A percentile compares a stretch with the other conserved stretches of the same genome.
Evolutionary conservation across 2,113 vertebrate species (phyloP).

Genomic region (Stigmatopora nigra): DNA sequence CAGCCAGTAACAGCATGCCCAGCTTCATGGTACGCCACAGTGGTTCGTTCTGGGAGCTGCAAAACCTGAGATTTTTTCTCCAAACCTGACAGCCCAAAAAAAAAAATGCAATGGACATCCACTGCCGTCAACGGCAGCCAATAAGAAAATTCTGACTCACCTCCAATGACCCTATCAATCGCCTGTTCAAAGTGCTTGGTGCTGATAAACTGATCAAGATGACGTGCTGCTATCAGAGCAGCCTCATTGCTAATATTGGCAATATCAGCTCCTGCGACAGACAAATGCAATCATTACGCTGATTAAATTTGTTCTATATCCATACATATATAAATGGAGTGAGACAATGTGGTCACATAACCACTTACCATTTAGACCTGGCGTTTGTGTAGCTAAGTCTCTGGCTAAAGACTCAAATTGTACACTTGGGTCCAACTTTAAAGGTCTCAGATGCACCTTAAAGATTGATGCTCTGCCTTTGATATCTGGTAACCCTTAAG

Average conservation of each 20-base stretch:
- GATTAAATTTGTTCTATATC: background rate
- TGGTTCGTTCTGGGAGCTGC: slow-evolving; percentile 89
- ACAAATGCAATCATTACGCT: slow-evolving; percentile 6
- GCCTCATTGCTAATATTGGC: slow-evolving; percentile 76
- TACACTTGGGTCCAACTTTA: slow-evolving; percentile 67
- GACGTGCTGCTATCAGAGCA: slow-evolving; percentile 70
- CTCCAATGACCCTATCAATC: slow-evolving; percentile 89
- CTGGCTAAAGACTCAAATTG: slow-evolving; percentile 55
- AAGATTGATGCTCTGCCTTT: slow-evolving; percentile 77
- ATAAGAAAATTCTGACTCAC: slow-evolving; percentile 53
- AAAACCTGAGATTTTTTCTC: slow-evolving; percentile 92
- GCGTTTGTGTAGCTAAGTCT: slow-evolving; percentile 67
- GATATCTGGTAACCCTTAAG: slow-evolving; percentile 73
- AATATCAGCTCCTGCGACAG: slow-evolving; percentile 70
- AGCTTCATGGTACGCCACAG: slow-evolving; percentile 88
- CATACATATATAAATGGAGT: background rate
- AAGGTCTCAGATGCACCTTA: slow-evolving; percentile 71
- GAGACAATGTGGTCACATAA: background rate
- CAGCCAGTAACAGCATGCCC: slow-evolving; percentile 90
- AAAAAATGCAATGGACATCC: background rate
- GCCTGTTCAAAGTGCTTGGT: slow-evolving; percentile 90
- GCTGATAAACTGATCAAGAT: slow-evolving; percentile 68
- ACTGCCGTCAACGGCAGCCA: too few species aligned
- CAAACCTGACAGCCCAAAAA: slow-evolving; percentile 68
- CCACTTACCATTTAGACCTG: slow-evolving; percentile 73